phyloP scores from a whole-genome alignment of 2,888 invertebrate species.

The Rhorus exstirpatorius region DNA sequence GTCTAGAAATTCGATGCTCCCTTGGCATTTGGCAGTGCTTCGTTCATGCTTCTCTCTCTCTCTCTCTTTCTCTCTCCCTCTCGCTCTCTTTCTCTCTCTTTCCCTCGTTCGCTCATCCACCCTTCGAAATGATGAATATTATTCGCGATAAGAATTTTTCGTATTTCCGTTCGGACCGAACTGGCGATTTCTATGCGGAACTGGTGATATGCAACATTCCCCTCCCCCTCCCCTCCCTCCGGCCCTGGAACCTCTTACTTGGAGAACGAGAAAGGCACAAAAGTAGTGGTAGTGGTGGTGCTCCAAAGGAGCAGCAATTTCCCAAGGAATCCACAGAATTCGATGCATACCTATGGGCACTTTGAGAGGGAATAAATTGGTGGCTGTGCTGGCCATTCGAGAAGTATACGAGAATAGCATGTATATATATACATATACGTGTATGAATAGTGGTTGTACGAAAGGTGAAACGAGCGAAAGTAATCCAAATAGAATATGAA shows the following conservation, averaged over 20 bases:
- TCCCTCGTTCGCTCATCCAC: slow-evolving; percentile 21
- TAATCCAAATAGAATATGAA: slow-evolving; percentile 68
- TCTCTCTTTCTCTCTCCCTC: slow-evolving; percentile 7
- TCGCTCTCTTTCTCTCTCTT: neutral
- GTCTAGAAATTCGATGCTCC: slow-evolving; percentile 45
- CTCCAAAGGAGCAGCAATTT: slow-evolving; percentile 76
- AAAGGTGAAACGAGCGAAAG: slow-evolving; percentile 53
- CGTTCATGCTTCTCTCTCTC: slow-evolving; percentile 10
- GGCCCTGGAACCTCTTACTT: slow-evolving; percentile 33
- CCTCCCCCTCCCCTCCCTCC: slow-evolving; percentile 43
- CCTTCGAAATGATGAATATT: slow-evolving; percentile 78
- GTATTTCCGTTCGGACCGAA: slow-evolving; percentile 74
- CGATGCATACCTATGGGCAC: slow-evolving; percentile 78
- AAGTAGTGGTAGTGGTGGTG: slow-evolving; percentile 27
- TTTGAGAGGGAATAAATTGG: slow-evolving; percentile 79
- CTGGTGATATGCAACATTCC: slow-evolving; percentile 61
- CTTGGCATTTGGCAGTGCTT: slow-evolving; percentile 28
- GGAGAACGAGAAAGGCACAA: slow-evolving; percentile 39
- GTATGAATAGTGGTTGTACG: slow-evolving; percentile 26
- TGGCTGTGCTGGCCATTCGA: slow-evolving; percentile 60
- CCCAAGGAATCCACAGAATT: slow-evolving; percentile 81
- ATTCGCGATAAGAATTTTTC: slow-evolving; percentile 80
- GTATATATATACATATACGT: neutral
- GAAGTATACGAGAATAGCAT: slow-evolving; percentile 46
- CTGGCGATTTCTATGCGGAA: slow-evolving; percentile 79